Conservation (phyloP, 2,888 invertebrate genomes). For the Eilema griseolum region DNA sequence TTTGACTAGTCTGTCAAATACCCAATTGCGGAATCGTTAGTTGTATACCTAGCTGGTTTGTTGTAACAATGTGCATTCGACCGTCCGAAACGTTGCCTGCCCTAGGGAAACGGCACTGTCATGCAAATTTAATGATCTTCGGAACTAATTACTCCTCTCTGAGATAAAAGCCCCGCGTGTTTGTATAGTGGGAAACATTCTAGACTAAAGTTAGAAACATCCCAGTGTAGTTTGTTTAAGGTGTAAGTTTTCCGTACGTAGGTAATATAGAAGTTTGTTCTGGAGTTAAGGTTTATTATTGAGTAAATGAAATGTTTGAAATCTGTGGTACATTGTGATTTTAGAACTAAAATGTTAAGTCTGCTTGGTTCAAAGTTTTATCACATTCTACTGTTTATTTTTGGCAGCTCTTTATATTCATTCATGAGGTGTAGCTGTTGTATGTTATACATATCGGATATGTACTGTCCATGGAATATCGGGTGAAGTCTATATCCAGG, state of each 20-base stretch:
- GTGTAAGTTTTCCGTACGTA: conserved; percentile 70
- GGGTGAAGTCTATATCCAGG: no score
- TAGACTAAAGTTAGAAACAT: conserved; percentile 64
- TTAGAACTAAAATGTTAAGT: conserved; percentile 60
- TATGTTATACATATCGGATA: not conserved
- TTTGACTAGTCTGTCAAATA: not conserved
- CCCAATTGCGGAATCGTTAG: not conserved
- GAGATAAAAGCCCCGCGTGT: conserved; percentile 71
- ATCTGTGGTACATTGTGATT: conserved; percentile 36
- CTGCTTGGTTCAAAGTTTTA: not conserved
- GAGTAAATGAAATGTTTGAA: conserved; percentile 47
- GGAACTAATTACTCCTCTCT: conserved; percentile 77
- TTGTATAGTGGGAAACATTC: conserved; percentile 74
- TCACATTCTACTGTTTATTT: not conserved
- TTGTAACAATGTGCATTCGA: conserved; percentile 34
- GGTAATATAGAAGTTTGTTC: conserved; percentile 76
- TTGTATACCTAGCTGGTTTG: conserved; percentile 11
- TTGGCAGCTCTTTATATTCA: not conserved
- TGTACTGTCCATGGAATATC: not conserved
- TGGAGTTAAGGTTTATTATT: conserved; percentile 68
- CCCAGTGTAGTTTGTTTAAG: conserved; percentile 67
- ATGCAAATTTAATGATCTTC: conserved; percentile 76
- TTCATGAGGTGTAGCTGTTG: not conserved
- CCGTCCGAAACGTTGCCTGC: conserved; percentile 47
- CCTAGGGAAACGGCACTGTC: conserved; percentile 67